Evolutionary conservation across 2,797 vertebrate species (phyloP).

Genomic region (Bufotes viridis): DNA sequence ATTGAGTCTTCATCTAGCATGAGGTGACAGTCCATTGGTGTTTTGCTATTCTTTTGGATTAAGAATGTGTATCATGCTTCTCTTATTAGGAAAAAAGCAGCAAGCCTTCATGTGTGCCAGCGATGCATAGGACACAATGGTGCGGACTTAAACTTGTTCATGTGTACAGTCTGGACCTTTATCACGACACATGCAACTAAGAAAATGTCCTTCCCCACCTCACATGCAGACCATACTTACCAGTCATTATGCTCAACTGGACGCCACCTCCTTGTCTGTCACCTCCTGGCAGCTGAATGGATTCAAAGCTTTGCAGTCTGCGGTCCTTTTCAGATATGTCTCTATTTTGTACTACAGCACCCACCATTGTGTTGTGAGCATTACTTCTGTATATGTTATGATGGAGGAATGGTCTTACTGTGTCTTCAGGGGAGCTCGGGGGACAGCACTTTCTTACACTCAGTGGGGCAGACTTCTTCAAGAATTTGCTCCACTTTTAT

Average conservation of each 20-base stretch:
- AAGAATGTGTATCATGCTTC: slow-evolving; percentile 78
- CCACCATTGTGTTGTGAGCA: slow-evolving; percentile 2
- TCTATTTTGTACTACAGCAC: slow-evolving; percentile 10
- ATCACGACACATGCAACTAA: slow-evolving; percentile 74
- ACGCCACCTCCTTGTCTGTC: slow-evolving; percentile 70
- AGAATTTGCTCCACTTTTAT: no score
- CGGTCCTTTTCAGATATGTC: neutral
- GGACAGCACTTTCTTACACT: neutral
- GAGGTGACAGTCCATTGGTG: slow-evolving; percentile 10
- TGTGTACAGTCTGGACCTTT: slow-evolving; percentile 74
- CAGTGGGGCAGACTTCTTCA: no score
- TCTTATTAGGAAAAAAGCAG: slow-evolving; percentile 82
- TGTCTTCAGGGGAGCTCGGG: neutral
- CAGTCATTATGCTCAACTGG: slow-evolving; percentile 65
- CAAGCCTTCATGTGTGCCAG: slow-evolving; percentile 83
- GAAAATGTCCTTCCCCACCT: slow-evolving; percentile 74
- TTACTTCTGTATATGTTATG: neutral
- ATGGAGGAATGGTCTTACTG: neutral
- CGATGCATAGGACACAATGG: slow-evolving; percentile 79
- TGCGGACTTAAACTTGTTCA: slow-evolving; percentile 76
- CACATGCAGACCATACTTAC: slow-evolving; percentile 63
- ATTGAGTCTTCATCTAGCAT: slow-evolving; percentile 14
- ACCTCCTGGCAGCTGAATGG: slow-evolving; percentile 78
- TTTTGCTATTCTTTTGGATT: slow-evolving; percentile 56
- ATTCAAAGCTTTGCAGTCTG: slow-evolving; percentile 68